Percentiles rank a stretch among this genome's conserved stretches.
These are phyloP conservation scores for Orchestia grillus DNA, from an alignment of 1,140 invertebrate genomes.

Conservation along the genomic window DNA sequence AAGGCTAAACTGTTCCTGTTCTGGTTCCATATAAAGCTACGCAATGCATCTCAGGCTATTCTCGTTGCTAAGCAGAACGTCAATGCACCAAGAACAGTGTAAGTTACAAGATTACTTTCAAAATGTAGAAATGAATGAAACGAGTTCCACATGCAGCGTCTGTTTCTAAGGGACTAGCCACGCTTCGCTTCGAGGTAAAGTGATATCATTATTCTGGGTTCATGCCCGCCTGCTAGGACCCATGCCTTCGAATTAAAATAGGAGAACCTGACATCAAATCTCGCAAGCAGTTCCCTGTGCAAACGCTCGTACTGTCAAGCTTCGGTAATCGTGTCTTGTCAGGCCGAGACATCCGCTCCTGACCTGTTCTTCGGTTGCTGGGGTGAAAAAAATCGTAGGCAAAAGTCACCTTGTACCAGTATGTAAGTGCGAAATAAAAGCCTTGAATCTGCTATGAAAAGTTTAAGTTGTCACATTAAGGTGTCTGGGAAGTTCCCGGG, in stretches of 20 bases:
- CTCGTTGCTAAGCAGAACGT: background rate
- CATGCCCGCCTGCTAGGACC: background rate
- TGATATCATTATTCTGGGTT: background rate
- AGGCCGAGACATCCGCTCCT: background rate
- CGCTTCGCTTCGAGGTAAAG: background rate
- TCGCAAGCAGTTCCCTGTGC: background rate
- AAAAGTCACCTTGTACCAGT: constrained; percentile 8
- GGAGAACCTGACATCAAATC: constrained; percentile 14
- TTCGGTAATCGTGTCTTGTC: background rate
- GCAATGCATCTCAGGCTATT: background rate
- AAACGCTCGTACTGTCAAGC: background rate
- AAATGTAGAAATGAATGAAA: background rate
- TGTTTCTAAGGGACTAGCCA: background rate
- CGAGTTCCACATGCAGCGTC: background rate
- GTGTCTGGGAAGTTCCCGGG: constrained; percentile 17
- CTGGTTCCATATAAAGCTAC: background rate
- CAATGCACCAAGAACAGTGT: background rate
- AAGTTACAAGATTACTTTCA: background rate
- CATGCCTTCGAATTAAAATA: background rate
- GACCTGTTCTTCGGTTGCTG: background rate
- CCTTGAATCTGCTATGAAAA: constrained; percentile 7
- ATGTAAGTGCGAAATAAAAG: background rate
- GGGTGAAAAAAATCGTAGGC: constrained; percentile 11
- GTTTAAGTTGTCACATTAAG: constrained; percentile 15
- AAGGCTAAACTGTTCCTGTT: background rate